Evolutionary conservation across 2,888 invertebrate genomes (phyloP), one percentile per base, ranked within the genome.

Genomic region (Dicyrtomina minuta): DNA sequence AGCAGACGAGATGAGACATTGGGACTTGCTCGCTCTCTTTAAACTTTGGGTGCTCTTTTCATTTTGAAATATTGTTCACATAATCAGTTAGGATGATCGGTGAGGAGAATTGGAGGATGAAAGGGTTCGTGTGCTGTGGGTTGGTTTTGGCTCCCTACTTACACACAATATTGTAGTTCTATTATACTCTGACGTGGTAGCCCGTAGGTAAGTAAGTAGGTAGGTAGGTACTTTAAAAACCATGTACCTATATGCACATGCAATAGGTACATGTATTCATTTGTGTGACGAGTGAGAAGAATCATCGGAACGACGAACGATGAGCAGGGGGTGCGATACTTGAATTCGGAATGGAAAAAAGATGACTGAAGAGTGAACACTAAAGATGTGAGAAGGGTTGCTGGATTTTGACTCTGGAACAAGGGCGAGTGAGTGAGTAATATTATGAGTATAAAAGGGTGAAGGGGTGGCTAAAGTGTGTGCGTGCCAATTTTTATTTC

Each of bases 401-500:
- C n/a, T n/a, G n/a, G 51, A 20, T 5, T 12, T 20, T 20, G 51
- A n/a, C 17, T 51, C 17, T 51, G 12, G 51, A n/a, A 51, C 22
- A 51, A n/a, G 17, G 46, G 12, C 20, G n/a, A 51, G n/a, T 5
- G 51, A 22, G 17, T 39, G 60, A 33, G 33, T 41, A 17, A 68
- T 20, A n/a, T n/a, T n/a, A n/a, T n/a, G n/a, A n/a, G n/a, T n/a
- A n/a, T n/a, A n/a, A n/a, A n/a, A n/a, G 62, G 26, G 49, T 39
- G 60, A 60, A 2, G 1, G 61, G 22, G 46, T 55, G 58, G 58
- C 20, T 27, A 33, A 58, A 58, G 58, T 58, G 39, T 20, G 51
- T 62, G 65, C 55, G 39, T 60, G 61, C 68, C 71, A 71, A 70
- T 72, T 72, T 72, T 72, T 72, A 72, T 70, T 72, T 72, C 72